phyloP scores from a whole-genome alignment of 2,797 vertebrate species.

The Spinus olivaceus region DNA sequence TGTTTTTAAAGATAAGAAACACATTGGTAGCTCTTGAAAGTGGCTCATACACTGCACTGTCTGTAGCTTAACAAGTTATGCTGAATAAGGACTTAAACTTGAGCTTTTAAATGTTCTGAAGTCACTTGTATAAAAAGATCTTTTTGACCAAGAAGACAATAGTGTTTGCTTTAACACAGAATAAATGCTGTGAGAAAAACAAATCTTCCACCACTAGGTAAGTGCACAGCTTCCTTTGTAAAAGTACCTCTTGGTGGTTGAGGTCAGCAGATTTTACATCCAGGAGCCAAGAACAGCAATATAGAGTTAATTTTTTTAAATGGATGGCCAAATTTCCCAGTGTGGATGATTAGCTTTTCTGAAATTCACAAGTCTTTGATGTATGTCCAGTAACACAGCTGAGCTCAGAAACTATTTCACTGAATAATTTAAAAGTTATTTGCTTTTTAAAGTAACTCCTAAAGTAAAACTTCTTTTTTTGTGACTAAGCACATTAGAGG shows the following conservation, averaged over 20 bases:
- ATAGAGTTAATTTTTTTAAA: background rate
- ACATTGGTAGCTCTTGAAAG: background rate
- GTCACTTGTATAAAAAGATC: background rate
- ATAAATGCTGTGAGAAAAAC: background rate
- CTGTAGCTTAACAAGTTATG: background rate
- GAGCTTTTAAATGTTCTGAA: background rate
- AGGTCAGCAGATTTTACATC: background rate
- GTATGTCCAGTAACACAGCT: background rate
- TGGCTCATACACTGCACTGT: background rate
- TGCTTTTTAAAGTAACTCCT: background rate
- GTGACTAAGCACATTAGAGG: background rate
- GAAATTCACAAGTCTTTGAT: background rate
- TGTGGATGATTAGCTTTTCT: background rate
- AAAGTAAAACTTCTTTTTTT: background rate
- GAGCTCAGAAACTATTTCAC: background rate
- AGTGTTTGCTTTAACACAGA: background rate
- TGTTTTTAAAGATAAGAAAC: background rate
- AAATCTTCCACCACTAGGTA: background rate
- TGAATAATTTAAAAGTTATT: background rate
- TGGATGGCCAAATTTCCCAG: background rate
- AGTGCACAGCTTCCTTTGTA: background rate
- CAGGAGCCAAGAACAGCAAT: background rate
- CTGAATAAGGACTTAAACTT: background rate
- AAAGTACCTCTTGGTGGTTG: background rate
- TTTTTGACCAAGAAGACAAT: background rate